These are phyloP conservation scores for Nannobrachium achirus DNA, from an alignment of 2,113 vertebrate species.

Conservation along the genomic window DNA sequence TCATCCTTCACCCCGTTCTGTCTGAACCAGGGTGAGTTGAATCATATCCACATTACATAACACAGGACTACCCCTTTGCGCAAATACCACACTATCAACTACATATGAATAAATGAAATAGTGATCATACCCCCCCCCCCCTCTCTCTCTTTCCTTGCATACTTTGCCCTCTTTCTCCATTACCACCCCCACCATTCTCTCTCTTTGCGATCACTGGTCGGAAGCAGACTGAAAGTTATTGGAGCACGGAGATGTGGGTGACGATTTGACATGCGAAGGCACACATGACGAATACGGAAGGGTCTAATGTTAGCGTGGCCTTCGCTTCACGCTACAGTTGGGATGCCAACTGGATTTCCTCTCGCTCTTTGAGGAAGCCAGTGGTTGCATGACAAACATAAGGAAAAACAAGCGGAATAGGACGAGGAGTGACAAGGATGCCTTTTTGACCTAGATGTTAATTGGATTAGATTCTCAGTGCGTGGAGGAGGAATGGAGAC, in stretches of 20 bases:
- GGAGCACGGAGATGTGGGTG: slow-evolving; percentile 72
- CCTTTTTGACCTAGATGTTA: slow-evolving; percentile 68
- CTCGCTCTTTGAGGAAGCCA: slow-evolving; percentile 62
- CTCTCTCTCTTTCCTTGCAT: neutral
- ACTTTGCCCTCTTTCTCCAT: neutral
- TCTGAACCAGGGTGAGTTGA: slow-evolving; percentile 90
- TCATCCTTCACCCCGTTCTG: slow-evolving; percentile 93
- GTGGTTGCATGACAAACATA: slow-evolving; percentile 24
- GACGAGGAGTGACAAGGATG: slow-evolving; percentile 58
- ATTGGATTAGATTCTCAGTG: slow-evolving; percentile 70
- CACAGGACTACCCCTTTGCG: neutral
- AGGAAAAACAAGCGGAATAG: slow-evolving; percentile 58
- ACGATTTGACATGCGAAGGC: slow-evolving; percentile 56
- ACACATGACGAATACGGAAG: slow-evolving; percentile 53
- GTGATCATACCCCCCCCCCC: neutral
- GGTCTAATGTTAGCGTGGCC: slow-evolving; percentile 66
- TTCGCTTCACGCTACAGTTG: slow-evolving; percentile 75
- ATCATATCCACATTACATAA: neutral
- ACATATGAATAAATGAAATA: too few species aligned
- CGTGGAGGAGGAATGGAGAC: slow-evolving; percentile 42
- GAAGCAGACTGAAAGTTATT: slow-evolving; percentile 63
- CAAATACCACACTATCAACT: too few species aligned
- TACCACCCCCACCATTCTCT: neutral
- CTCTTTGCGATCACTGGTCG: slow-evolving; percentile 41
- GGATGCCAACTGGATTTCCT: slow-evolving; percentile 65